A percentile compares a stretch with the other conserved stretches of the same genome.
phyloP scores from a whole-genome alignment of 2,113 vertebrate genomes.

The Sinocyclocheilus rhinocerous region DNA sequence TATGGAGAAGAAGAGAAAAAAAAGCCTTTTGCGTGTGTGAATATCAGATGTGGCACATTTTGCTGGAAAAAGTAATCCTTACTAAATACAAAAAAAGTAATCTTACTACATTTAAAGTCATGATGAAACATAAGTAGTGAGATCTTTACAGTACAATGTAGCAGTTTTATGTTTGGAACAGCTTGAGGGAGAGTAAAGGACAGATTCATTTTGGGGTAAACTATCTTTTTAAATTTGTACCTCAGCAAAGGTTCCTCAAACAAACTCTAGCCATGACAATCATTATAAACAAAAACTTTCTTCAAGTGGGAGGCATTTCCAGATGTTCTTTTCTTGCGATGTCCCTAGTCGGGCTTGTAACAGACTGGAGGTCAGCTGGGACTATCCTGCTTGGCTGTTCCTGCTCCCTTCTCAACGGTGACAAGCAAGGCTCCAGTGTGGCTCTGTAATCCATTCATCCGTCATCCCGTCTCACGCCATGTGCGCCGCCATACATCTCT shows the following conservation, averaged over 20 bases:
- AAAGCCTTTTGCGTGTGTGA: neutral
- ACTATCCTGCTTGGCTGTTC: neutral
- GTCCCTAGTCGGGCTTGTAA: constrained; percentile 25
- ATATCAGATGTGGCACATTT: neutral
- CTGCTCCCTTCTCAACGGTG: neutral
- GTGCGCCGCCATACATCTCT: constrained; percentile 54
- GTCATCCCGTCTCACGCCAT: constrained; percentile 57
- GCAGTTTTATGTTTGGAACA: neutral
- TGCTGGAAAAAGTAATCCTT: neutral
- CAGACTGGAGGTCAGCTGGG: constrained; percentile 35
- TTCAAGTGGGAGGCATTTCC: constrained; percentile 7
- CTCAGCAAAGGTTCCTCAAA: neutral
- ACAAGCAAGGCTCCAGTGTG: constrained; percentile 34
- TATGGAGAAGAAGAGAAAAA: neutral
- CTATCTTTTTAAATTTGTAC: neutral
- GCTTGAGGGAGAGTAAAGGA: neutral
- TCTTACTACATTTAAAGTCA: neutral
- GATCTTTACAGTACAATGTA: neutral
- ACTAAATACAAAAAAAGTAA: neutral
- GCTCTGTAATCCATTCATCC: constrained; percentile 56
- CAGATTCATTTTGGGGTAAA: neutral
- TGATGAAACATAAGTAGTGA: neutral
- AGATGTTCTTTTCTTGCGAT: neutral
- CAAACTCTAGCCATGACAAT: neutral
- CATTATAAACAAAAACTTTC: neutral